Base-by-base conservation (phyloP, 1,140 invertebrate species). In the Caenorhabditis briggsae region DNA sequence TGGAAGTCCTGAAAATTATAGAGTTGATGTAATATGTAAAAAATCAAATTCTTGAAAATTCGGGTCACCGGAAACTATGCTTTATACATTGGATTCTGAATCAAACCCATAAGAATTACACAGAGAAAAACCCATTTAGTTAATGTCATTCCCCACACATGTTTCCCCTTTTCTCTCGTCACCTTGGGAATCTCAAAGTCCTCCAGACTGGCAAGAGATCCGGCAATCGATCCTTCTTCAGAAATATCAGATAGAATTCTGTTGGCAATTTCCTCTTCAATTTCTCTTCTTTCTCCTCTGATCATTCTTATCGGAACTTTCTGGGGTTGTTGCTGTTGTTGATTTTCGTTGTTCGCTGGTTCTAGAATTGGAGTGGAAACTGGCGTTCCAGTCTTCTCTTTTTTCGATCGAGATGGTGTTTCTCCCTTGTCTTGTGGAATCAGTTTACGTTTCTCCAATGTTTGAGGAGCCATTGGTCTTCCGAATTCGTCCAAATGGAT, bases 211-310 rank as follows among this genome's bases (percentile, higher is more conserved):
- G 88, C 86, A 50, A 90, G 82, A 5, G 90, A 92, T 53, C 91
- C 91, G 50, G 91, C 90, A 70, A 92, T 89, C 11, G 90, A 91
- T 78, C 86, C 65, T 53, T 85, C 88, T 78, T 90, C 90, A 6
- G 87, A 88, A 59, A 90, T 90, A 65, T 89, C 89, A 9, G 89
- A 89, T 20, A 91, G 74, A 43, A 91, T 90, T 58, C 90, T 58
- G 82, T 91, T 91, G 2, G 91, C 91, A 41, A 91, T 88, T 82
- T 91, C 89, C 50, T 91, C 90, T 65, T 91, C 90, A 56, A 92
- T 92, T 58, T 90, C 87, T 41, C 91, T 87, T 56, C 88, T 85
- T 82, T 91, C 91, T 20, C 91, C 91, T 12, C 92, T 78, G 23
- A 92, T 90, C 84, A 92, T 88, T 87, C 90, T 59, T 33, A 92